phyloP scores from a whole-genome alignment of 2,113 vertebrate genomes.

The Corythaeola cristata region DNA sequence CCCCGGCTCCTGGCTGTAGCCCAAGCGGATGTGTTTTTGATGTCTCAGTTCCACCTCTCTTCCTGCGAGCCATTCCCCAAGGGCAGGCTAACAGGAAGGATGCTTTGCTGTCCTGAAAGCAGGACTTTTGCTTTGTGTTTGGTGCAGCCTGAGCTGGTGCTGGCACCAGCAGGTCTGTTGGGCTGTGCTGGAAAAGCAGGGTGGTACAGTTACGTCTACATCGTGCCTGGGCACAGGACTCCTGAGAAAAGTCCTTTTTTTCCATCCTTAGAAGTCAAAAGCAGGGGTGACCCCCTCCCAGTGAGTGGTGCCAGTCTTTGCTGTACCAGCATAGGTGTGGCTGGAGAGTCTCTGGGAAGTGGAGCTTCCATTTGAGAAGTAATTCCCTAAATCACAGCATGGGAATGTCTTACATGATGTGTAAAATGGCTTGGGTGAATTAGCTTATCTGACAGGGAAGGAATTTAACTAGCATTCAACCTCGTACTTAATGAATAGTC shows the following conservation, averaged over 20 bases:
- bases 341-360: neutral
- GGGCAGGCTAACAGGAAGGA: neutral
- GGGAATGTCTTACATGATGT: neutral
- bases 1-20: neutral
- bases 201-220: too few species aligned
- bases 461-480: slow-evolving; percentile 62
- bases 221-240: rapidly evolving
- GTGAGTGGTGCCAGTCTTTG: neutral
- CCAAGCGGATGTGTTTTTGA: neutral
- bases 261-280: neutral
- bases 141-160: neutral
- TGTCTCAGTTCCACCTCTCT: neutral
- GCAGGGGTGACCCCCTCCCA: neutral
- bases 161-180: neutral
- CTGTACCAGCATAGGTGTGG: neutral
- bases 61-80: neutral
- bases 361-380: neutral
- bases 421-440: slow-evolving; percentile 39
- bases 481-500: slow-evolving; percentile 61
- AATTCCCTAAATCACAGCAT: slow-evolving; percentile 19
- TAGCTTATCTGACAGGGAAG: slow-evolving; percentile 33
- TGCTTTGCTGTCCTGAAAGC: neutral
- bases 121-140: neutral
- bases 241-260: neutral
- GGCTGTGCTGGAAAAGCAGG: neutral